Conservation (phyloP, 2,888 invertebrate genomes). For the Cynaeus angustus region DNA sequence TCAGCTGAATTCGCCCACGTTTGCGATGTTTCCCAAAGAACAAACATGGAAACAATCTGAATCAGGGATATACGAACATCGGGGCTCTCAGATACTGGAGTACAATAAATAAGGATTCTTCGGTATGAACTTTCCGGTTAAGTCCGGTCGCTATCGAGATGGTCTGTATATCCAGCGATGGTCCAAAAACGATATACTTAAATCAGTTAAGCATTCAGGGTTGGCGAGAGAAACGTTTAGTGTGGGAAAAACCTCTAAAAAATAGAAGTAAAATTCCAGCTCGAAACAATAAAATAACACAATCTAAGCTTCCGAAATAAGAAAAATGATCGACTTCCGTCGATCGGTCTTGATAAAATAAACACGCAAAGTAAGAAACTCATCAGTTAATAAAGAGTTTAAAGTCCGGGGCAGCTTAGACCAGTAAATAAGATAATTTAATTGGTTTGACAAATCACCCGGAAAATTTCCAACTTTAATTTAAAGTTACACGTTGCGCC, state of each 20-base stretch:
- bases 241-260: neutral
- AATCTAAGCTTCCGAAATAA: constrained; percentile 18
- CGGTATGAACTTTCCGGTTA: constrained; percentile 38
- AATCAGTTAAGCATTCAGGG: constrained; percentile 41
- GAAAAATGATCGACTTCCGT: constrained; percentile 25
- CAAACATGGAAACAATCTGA: constrained; percentile 25
- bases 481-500: constrained; percentile 50
- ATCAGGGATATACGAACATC: constrained; percentile 19
- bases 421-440: constrained; percentile 53
- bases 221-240: constrained; percentile 24
- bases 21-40: constrained; percentile 15
- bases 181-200: constrained; percentile 43
- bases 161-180: constrained; percentile 36
- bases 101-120: constrained; percentile 38
- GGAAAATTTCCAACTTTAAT: constrained; percentile 58
- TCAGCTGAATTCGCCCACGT: constrained; percentile 1
- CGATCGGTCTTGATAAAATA: neutral
- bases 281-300: constrained; percentile 31
- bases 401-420: neutral
- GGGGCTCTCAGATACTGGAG: constrained; percentile 9
- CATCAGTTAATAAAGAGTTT: constrained; percentile 7
- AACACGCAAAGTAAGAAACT: neutral
- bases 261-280: constrained; percentile 21
- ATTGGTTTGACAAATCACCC: constrained; percentile 58
- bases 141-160: constrained; percentile 40